These are phyloP conservation scores for Bufo gargarizans DNA, from an alignment of 2,113 vertebrate genomes.

Conservation along the genomic window DNA sequence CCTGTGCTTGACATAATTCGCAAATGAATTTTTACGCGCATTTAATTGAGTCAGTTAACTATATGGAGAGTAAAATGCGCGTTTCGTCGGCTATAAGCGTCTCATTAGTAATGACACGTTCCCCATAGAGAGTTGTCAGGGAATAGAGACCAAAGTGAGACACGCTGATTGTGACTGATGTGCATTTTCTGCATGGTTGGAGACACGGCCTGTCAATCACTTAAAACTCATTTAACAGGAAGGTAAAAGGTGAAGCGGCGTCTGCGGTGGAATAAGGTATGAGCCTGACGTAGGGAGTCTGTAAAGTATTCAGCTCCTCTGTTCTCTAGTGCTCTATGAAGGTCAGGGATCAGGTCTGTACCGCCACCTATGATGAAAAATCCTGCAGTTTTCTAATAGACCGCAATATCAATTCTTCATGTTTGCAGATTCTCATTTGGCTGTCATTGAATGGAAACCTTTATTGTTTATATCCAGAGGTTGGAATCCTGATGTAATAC, in stretches of 20 bases:
- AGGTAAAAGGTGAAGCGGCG: slow-evolving; percentile 32
- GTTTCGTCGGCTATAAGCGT: slow-evolving; percentile 24
- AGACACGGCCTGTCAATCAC: slow-evolving; percentile 36
- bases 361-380: neutral
- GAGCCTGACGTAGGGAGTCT: neutral
- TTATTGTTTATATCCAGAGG: neutral
- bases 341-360: too few relatives aligned
- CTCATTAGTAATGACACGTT: slow-evolving; percentile 41
- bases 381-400: neutral
- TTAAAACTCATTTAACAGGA: slow-evolving; percentile 29
- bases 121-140: slow-evolving; percentile 30
- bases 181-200: slow-evolving; percentile 39
- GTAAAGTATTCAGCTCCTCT: neutral
- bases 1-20: slow-evolving; percentile 18
- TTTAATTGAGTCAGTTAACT: slow-evolving; percentile 39
- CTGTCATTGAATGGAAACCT: neutral
- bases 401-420: neutral
- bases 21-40: slow-evolving; percentile 27
- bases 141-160: slow-evolving; percentile 1
- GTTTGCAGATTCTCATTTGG: neutral
- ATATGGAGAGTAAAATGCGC: slow-evolving; percentile 20
- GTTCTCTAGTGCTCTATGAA: neutral
- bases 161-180: slow-evolving; percentile 48
- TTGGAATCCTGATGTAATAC: neutral
- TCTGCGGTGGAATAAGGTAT: slow-evolving; percentile 10